Conservation (phyloP, 2,888 invertebrate species). For the Pseudococcus viburni region DNA sequence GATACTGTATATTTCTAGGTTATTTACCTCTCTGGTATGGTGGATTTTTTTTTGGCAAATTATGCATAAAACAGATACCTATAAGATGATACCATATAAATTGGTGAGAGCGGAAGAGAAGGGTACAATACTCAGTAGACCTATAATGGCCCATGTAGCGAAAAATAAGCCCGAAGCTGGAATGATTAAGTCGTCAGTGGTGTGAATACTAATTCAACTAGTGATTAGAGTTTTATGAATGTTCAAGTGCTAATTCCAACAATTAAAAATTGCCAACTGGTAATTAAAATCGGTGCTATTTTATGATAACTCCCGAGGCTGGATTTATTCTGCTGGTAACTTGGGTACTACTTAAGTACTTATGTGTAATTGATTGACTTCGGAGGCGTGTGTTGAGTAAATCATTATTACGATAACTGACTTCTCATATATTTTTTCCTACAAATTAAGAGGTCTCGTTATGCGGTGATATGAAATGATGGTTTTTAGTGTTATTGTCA, state of each 20-base stretch:
- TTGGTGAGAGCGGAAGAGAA: background rate
- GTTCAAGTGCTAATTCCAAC: constrained; percentile 21
- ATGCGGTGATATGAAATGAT: background rate
- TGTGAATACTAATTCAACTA: constrained; percentile 29
- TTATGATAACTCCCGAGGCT: background rate
- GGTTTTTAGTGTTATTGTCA: background rate
- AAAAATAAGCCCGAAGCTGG: background rate
- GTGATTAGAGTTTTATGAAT: constrained; percentile 13
- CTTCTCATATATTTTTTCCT: background rate
- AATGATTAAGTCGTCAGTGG: constrained; percentile 49
- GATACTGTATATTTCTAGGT: constrained; percentile 10
- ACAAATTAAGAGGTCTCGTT: no score
- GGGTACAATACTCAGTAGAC: background rate
- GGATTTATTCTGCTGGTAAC: background rate
- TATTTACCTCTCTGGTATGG: constrained; percentile 23
- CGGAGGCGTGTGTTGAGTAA: background rate
- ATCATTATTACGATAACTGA: background rate
- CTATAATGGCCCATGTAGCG: background rate
- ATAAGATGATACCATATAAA: background rate
- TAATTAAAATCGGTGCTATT: constrained; percentile 15
- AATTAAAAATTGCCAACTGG: constrained; percentile 43
- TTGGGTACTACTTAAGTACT: background rate
- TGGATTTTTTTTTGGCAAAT: background rate
- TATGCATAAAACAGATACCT: background rate
- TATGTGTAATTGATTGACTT: constrained; percentile 9